phyloP scores from a whole-genome alignment of 2,888 invertebrate genomes.

The Meiosimyza platycephala region DNA sequence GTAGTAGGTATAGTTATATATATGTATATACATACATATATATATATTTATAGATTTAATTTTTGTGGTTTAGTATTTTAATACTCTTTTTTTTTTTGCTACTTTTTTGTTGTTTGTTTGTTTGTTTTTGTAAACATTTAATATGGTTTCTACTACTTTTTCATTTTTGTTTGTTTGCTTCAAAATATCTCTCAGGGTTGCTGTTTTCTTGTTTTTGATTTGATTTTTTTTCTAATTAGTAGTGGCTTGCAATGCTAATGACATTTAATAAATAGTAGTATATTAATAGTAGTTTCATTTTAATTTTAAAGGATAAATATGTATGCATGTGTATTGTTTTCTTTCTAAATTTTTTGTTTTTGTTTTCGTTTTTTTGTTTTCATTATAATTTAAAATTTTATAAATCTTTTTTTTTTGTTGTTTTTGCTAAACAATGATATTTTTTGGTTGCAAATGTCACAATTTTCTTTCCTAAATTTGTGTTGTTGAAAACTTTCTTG shows the following conservation, averaged over 20 bases:
- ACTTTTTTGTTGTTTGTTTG: constrained; percentile 20
- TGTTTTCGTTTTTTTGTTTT: constrained; percentile 23
- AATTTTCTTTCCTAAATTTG: constrained; percentile 40
- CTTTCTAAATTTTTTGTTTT: constrained; percentile 47
- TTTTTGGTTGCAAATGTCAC: constrained; percentile 37
- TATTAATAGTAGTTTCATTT: constrained; percentile 26
- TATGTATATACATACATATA: no score
- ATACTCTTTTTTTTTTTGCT: constrained; percentile 12
- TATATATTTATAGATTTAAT: neutral
- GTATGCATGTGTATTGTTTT: constrained; percentile 40
- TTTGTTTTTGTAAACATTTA: constrained; percentile 35
- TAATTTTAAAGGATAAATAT: constrained; percentile 33
- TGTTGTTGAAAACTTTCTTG: constrained; percentile 15
- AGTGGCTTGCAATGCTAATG: constrained; percentile 54
- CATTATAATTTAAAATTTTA: constrained; percentile 46
- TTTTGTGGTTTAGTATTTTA: constrained; percentile 18
- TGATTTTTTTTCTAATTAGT: constrained; percentile 19
- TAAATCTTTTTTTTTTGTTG: constrained; percentile 52
- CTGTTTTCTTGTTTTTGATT: constrained; percentile 46
- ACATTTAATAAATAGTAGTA: constrained; percentile 60
- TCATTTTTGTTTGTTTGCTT: constrained; percentile 34
- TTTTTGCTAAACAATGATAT: constrained; percentile 47
- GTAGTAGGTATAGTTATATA: constrained; percentile 7
- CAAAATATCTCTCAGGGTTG: constrained; percentile 37
- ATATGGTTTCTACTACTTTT: constrained; percentile 42